These are phyloP conservation scores for Psophia crepitans DNA, from an alignment of 2,113 vertebrate species.

Conservation along the genomic window DNA sequence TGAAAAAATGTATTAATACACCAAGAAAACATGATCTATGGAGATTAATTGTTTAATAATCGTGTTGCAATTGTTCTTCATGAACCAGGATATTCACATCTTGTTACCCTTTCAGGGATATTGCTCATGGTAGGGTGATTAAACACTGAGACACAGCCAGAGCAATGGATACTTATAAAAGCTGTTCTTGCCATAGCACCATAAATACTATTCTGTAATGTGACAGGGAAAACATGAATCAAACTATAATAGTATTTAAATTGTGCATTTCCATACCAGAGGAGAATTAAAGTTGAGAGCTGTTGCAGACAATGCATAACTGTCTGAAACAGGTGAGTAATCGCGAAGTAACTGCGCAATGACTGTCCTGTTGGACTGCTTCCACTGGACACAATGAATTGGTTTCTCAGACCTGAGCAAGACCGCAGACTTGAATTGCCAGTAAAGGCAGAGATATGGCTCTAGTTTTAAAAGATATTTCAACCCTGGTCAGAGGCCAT, in stretches of 20 bases:
- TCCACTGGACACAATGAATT: neutral
- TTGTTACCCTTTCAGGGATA: neutral
- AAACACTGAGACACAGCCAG: neutral
- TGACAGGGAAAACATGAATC: neutral
- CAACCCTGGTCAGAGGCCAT: neutral
- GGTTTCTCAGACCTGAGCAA: neutral
- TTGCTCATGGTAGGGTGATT: neutral
- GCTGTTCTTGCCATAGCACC: neutral
- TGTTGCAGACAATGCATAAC: neutral
- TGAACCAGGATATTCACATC: neutral
- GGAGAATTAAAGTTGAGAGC: neutral
- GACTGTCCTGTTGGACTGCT: neutral
- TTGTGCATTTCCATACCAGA: neutral
- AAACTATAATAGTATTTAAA: neutral
- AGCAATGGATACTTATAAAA: neutral
- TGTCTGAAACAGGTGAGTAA: neutral
- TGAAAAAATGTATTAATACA: neutral
- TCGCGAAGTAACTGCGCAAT: neutral
- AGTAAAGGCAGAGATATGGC: neutral
- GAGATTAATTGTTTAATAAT: conserved; percentile 21
- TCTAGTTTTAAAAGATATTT: neutral
- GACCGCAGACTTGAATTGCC: neutral
- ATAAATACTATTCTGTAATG: neutral
- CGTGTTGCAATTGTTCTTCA: neutral
- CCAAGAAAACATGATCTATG: neutral